Conservation (phyloP, 2,888 invertebrate species). For the Pheosia gnoma region DNA sequence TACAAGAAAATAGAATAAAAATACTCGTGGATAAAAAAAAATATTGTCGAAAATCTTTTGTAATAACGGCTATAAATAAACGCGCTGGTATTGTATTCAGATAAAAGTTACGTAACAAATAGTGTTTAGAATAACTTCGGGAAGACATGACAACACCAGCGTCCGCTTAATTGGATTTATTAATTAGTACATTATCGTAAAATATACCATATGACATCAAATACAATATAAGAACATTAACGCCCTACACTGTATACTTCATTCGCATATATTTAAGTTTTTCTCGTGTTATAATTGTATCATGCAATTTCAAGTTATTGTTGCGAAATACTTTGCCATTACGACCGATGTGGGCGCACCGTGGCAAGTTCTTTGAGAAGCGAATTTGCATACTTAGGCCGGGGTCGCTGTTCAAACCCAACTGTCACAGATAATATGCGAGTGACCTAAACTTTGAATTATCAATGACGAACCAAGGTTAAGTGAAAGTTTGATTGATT, state of each 20-base stretch:
- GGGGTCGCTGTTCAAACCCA: slow-evolving; percentile 39
- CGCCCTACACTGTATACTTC: background rate
- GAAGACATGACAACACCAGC: background rate
- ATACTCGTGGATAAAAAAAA: no score
- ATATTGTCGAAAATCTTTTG: no score
- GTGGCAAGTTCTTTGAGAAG: slow-evolving; percentile 31
- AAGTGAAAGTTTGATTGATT: slow-evolving; percentile 35
- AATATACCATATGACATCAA: background rate
- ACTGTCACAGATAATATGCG: slow-evolving; percentile 20
- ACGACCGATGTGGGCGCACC: background rate
- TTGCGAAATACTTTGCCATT: background rate
- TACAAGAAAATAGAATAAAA: no score
- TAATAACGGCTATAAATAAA: no score
- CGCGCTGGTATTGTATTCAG: no score
- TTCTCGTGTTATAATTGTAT: background rate
- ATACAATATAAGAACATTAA: background rate
- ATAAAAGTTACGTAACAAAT: no score
- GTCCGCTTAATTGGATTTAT: background rate
- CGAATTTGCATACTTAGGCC: slow-evolving; percentile 35
- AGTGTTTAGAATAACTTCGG: no score
- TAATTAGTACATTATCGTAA: background rate
- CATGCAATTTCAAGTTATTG: background rate
- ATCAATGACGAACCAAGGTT: slow-evolving; percentile 31
- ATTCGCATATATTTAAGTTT: background rate
- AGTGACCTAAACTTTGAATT: slow-evolving; percentile 33